Conservation (phyloP, 1,140 invertebrate species). For the Melanaphis sacchari region DNA sequence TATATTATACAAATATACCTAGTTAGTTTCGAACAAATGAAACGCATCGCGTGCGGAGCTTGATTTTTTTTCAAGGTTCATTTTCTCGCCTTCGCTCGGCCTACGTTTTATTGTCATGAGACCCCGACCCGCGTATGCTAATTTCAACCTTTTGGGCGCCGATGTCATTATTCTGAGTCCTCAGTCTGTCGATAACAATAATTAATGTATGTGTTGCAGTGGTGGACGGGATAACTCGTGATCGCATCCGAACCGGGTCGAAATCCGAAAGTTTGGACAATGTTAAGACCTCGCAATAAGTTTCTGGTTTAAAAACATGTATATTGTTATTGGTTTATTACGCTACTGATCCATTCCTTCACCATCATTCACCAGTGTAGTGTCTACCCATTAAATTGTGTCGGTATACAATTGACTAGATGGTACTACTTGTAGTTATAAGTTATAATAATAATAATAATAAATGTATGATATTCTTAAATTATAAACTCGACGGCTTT, state of each 20-base stretch:
- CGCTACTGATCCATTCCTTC: not conserved
- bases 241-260: not conserved
- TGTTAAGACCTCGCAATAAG: not conserved
- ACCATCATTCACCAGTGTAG: too few relatives aligned
- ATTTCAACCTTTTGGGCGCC: constrained; percentile 27
- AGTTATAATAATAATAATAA: not conserved
- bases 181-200: not conserved
- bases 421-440: not conserved
- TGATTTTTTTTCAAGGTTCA: not conserved
- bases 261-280: not conserved
- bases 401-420: not conserved
- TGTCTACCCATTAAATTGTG: not conserved
- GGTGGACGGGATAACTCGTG: not conserved
- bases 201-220: not conserved
- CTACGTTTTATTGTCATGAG: not conserved
- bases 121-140: constrained; percentile 25
- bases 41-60: not conserved
- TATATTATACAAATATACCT: not conserved
- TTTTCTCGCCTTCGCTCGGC: not conserved
- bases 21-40: not conserved
- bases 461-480: not conserved
- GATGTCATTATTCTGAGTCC: not conserved
- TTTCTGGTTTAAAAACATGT: not conserved
- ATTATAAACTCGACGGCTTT: not conserved
- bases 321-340: not conserved